Evolutionary conservation across 1,140 invertebrate species (phyloP).

Genomic region (Chelonus insularis): DNA sequence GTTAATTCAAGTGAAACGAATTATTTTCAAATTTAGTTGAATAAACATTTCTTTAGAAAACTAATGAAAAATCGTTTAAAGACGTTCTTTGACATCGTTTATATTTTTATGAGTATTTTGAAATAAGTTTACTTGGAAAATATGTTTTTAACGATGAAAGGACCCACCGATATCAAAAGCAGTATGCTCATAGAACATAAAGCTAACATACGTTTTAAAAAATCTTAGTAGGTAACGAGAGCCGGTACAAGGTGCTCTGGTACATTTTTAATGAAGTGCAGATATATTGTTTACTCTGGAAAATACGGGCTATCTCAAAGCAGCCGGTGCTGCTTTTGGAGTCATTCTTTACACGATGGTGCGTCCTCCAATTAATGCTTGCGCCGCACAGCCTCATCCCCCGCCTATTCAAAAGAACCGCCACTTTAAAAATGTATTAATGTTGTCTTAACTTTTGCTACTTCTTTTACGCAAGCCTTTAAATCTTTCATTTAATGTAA

Average conservation of each 20-base stretch:
- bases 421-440: conserved; percentile 21
- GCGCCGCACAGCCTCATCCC: conserved; percentile 30
- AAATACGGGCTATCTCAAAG: conserved; percentile 18
- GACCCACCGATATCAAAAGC: neutral
- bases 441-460: conserved; percentile 1
- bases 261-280: conserved; percentile 23
- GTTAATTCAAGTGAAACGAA: no score
- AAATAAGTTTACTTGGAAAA: conserved; percentile 2
- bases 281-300: conserved; percentile 26
- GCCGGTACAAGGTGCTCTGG: neutral
- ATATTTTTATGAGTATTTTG: neutral
- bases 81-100: neutral
- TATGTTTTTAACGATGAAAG: conserved; percentile 21
- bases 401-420: conserved; percentile 44
- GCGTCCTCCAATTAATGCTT: conserved; percentile 55
- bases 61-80: neutral
- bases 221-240: neutral
- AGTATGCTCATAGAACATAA: neutral
- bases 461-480: conserved; percentile 12
- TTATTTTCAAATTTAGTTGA: no score
- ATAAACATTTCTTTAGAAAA: no score
- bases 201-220: neutral
- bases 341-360: conserved; percentile 43
- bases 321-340: conserved; percentile 9
- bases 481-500: neutral